A percentile compares a stretch with the other conserved stretches of the same genome.
Evolutionary conservation across 2,888 invertebrate genomes (phyloP).

Genomic region (Thelaira solivaga): DNA sequence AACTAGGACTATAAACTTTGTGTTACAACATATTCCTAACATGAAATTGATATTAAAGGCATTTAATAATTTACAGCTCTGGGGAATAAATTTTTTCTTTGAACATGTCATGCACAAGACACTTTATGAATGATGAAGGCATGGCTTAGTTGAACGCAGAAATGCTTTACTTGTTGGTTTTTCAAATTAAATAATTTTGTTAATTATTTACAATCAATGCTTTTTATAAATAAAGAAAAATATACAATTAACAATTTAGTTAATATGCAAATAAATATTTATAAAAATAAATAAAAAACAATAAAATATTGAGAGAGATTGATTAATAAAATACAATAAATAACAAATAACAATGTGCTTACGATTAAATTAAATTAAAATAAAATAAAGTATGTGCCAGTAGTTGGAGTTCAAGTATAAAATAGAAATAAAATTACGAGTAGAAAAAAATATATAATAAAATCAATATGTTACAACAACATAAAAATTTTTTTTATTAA

Average conservation of each 20-base stretch:
- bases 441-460: conserved; percentile 12
- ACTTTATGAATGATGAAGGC: conserved; percentile 18
- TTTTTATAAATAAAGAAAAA: not conserved
- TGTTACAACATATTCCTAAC: not conserved
- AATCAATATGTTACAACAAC: conserved; percentile 19
- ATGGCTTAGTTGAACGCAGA: conserved; percentile 40
- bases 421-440: not conserved
- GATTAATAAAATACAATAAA: conserved; percentile 59
- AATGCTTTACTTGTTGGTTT: not conserved
- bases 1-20: too few species aligned
- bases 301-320: conserved; percentile 59
- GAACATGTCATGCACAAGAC: conserved; percentile 26
- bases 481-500: conserved; percentile 27
- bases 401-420: conserved; percentile 17
- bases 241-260: conserved; percentile 28
- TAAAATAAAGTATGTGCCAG: conserved; percentile 20
- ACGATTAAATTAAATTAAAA: conserved; percentile 36
- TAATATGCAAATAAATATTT: conserved; percentile 33
- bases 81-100: not conserved
- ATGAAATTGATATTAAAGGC: too few species aligned
- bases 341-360: conserved; percentile 56
- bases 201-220: not conserved
- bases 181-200: too few species aligned
- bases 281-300: conserved; percentile 62
- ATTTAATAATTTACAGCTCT: conserved; percentile 42